Evolutionary conservation across 2,888 invertebrate species (phyloP), one percentile per base, ranked within the genome.

Genomic region (Coelogynopora nodosa): DNA sequence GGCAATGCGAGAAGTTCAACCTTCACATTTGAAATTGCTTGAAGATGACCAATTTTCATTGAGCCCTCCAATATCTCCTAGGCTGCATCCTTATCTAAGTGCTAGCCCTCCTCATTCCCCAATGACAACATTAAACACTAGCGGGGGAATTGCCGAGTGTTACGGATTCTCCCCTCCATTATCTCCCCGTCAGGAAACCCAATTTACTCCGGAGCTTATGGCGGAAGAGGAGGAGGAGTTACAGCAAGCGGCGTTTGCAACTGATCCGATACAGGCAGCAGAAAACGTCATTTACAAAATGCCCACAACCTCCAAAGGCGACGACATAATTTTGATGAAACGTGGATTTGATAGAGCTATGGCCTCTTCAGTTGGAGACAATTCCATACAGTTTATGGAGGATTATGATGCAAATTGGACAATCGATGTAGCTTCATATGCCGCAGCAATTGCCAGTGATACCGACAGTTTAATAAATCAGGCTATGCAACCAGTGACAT

Each of bases 341-440:
- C 18, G 74, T 5, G 74, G 74, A 13, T 74, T 74, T 23, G 74
- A 74, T 23, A 5, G 74, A 74, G 74, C 74, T 26, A 74, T 74
- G 74, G 74, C 74, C 2, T 74, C 74, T 5, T 74, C 74, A 74
- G 74, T 74, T 74, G 74, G 74, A n/a, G 74, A 74, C 74, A 74
- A 5, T 13, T 74, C 74, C 5, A 74, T 74, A 13, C 18, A 74
- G 23, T 74, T 74, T 74, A 74, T 74, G 74, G 74, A 74, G 27
- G 74, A 74, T 26, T 74, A 74, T 26, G 74, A 74, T 5, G 23
- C 74, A 5, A 74, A 74, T 23, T 74, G 74, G 74, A 74, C 74
- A 23, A 74, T 74, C 2, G 74, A 74, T 74, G 74, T 74, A 5
- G 74, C 74, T 74, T 74, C 74, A 2, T 74, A 74, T 74, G 74